Conservation (phyloP, 1,140 invertebrate genomes). For the Argopecten irradians region DNA sequence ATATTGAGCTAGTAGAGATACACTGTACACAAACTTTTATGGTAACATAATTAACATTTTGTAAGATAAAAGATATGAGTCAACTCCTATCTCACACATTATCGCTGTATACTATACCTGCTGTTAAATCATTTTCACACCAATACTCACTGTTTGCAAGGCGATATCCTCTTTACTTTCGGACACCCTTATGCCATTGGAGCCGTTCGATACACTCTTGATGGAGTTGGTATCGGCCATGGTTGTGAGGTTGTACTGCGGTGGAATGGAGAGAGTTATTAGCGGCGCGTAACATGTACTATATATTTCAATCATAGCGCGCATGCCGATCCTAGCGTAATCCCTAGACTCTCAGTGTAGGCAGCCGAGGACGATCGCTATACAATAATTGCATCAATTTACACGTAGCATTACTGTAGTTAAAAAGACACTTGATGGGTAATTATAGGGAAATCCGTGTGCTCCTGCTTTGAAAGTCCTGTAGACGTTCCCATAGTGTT, state of each 20-base stretch:
- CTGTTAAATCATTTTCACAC: no score
- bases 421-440: not conserved
- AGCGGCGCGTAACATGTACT: not conserved
- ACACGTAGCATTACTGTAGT: not conserved
- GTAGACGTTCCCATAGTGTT: no score
- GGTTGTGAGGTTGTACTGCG: not conserved
- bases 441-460: not conserved
- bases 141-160: not conserved
- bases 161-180: conserved; percentile 2
- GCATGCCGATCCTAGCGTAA: not conserved
- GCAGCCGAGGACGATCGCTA: no score
- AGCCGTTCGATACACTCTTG: not conserved
- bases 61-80: no score
- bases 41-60: no score
- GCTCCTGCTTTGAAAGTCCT: no score
- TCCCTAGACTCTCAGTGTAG: not conserved
- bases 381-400: not conserved
- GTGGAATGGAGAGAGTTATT: not conserved
- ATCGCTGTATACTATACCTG: no score
- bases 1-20: no score
- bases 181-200: not conserved
- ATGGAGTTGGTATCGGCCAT: not conserved
- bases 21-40: no score
- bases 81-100: no score
- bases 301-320: not conserved